phyloP scores from a whole-genome alignment of 2,888 invertebrate species.

The Cheilosia impressa region DNA sequence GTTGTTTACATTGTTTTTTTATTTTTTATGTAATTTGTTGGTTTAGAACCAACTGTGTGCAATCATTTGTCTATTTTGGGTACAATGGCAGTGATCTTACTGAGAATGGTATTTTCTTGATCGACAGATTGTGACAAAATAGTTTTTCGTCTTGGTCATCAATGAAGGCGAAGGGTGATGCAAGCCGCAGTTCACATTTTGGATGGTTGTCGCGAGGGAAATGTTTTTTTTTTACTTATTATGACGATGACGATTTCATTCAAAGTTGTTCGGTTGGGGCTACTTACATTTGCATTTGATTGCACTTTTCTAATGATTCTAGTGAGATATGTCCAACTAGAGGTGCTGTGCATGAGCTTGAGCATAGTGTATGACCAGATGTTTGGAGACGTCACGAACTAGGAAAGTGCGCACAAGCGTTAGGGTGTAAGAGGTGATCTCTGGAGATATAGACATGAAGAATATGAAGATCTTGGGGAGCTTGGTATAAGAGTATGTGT shows the following conservation, averaged over 20 bases:
- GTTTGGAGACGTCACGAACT: no score
- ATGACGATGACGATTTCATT: conserved; percentile 42
- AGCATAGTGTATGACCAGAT: no score
- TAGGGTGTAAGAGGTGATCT: no score
- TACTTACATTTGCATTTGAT: no score
- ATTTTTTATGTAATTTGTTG: background rate
- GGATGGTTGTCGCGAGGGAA: conserved; percentile 43
- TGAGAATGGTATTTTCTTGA: conserved; percentile 5
- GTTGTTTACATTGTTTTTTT: conserved; percentile 2
- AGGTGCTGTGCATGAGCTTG: no score
- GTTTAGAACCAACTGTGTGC: background rate
- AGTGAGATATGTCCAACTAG: no score
- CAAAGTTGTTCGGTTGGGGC: conserved; percentile 2
- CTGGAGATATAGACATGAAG: no score
- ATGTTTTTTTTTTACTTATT: conserved; percentile 37
- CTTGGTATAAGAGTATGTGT: no score
- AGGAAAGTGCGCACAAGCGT: no score
- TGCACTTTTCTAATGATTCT: no score
- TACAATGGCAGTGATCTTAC: conserved; percentile 5
- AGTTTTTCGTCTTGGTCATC: conserved; percentile 57
- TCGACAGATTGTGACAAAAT: conserved; percentile 59
- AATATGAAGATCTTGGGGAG: no score
- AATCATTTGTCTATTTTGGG: background rate
- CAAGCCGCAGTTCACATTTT: conserved; percentile 20
- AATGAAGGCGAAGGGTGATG: conserved; percentile 28